Conservation (phyloP, 2,113 vertebrate species). For the Furnarius figulus region DNA sequence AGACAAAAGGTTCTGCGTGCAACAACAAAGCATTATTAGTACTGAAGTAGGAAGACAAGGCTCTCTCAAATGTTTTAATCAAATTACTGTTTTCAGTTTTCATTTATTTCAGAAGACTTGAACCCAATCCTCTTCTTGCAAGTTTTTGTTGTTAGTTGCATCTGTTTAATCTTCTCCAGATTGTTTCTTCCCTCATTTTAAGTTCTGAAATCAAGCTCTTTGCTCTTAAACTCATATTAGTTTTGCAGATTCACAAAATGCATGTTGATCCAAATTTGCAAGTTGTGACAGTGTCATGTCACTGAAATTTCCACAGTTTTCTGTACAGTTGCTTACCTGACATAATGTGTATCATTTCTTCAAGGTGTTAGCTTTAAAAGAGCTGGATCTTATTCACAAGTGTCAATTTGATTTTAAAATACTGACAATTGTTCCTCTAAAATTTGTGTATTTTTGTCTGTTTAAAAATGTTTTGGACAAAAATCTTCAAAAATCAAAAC, state of each 20-base stretch:
- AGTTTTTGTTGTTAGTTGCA: not conserved
- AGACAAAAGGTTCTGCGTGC: not conserved
- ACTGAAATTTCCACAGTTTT: not conserved
- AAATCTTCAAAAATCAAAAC: not conserved
- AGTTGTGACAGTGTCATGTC: not conserved
- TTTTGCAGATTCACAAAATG: not conserved
- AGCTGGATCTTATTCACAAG: not conserved
- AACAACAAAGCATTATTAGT: not conserved
- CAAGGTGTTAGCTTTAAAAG: not conserved
- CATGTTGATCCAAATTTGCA: not conserved
- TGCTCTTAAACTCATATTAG: not conserved
- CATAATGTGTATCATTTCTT: accelerated
- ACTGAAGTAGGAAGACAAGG: not conserved
- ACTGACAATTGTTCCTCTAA: not conserved
- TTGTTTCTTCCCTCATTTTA: not conserved
- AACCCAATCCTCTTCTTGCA: not conserved
- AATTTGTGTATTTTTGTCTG: not conserved
- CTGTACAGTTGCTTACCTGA: not conserved
- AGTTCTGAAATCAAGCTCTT: not conserved
- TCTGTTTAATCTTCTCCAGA: not conserved
- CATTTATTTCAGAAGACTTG: not conserved
- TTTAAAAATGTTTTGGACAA: not conserved
- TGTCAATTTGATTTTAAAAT: not conserved
- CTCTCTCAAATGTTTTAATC: not conserved
- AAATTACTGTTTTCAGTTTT: not conserved